Percentiles rank a stretch among this genome's conserved stretches.
Evolutionary conservation across 2,888 invertebrate species (phyloP).

Genomic region (Spodoptera exigua): DNA sequence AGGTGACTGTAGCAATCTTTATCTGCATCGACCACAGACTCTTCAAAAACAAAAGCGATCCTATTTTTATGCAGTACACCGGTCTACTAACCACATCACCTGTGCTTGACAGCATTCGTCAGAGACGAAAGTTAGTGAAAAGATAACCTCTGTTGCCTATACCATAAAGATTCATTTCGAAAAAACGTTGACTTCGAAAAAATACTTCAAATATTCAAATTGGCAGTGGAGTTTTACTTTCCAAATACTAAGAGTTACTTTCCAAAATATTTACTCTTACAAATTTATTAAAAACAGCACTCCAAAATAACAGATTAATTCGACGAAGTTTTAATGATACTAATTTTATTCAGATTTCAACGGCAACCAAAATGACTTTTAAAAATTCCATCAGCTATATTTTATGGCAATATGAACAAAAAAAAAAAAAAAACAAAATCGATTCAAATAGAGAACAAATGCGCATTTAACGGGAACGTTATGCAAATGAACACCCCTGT

Average conservation of each 20-base stretch:
- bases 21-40: not conserved
- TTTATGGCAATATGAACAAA: slow-evolving; percentile 25
- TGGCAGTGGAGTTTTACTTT: no score
- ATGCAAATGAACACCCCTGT: slow-evolving; percentile 50
- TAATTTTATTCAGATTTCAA: slow-evolving; percentile 21
- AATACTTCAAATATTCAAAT: no score
- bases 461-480: slow-evolving; percentile 50
- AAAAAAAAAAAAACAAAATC: slow-evolving; percentile 30
- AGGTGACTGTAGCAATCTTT: not conserved
- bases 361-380: slow-evolving; percentile 15
- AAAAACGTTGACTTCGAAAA: slow-evolving; percentile 28
- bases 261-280: no score
- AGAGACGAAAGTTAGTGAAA: slow-evolving; percentile 11
- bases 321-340: slow-evolving; percentile 19
- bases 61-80: slow-evolving; percentile 5
- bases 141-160: slow-evolving; percentile 1
- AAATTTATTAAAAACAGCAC: slow-evolving; percentile 1
- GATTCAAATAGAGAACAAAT: slow-evolving; percentile 54
- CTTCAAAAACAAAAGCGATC: slow-evolving; percentile 9
- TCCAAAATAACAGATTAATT: not conserved
- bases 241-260: no score
- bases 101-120: slow-evolving; percentile 18
- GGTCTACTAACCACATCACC: slow-evolving; percentile 18
- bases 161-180: not conserved
- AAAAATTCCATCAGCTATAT: slow-evolving; percentile 21